Evolutionary conservation across 2,888 invertebrate species (phyloP).

Genomic region (Yponomeuta cagnagella): DNA sequence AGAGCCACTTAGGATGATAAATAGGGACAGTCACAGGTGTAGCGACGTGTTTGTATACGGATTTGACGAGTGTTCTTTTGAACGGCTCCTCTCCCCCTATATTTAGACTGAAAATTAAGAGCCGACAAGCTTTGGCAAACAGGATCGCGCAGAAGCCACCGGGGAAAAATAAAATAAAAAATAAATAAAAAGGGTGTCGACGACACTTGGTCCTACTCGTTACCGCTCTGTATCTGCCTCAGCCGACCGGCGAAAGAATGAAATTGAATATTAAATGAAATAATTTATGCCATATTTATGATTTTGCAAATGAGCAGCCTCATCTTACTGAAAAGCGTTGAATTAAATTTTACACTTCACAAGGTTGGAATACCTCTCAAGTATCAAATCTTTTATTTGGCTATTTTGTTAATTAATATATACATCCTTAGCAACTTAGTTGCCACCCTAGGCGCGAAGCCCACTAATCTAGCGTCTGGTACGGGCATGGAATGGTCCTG

Average conservation of each 20-base stretch:
- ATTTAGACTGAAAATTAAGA: conserved; percentile 71
- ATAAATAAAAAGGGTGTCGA: conserved; percentile 55
- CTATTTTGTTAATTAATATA: neutral
- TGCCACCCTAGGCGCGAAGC: too few species aligned
- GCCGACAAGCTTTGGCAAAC: conserved; percentile 54
- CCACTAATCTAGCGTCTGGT: too few species aligned
- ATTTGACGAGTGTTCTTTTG: conserved; percentile 60
- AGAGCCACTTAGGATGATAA: neutral
- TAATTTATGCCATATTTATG: conserved; percentile 77
- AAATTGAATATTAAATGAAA: conserved; percentile 77
- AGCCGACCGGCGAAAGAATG: conserved; percentile 55
- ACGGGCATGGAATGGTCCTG: too few species aligned
- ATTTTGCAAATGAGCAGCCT: conserved; percentile 74
- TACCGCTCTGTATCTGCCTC: conserved; percentile 47
- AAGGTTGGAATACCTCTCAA: neutral
- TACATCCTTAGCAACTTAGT: too few species aligned
- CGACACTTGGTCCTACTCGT: conserved; percentile 45
- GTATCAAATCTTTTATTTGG: neutral
- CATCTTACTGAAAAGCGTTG: conserved; percentile 71
- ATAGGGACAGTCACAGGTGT: conserved; percentile 39
- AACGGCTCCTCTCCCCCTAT: conserved; percentile 61
- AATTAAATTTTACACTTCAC: conserved; percentile 42
- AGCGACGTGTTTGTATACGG: conserved; percentile 39
- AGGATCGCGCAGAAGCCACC: conserved; percentile 49
- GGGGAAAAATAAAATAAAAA: conserved; percentile 45